These are phyloP conservation scores for Drosophila testacea DNA, from an alignment of 2,888 invertebrate genomes.

Conservation along the genomic window DNA sequence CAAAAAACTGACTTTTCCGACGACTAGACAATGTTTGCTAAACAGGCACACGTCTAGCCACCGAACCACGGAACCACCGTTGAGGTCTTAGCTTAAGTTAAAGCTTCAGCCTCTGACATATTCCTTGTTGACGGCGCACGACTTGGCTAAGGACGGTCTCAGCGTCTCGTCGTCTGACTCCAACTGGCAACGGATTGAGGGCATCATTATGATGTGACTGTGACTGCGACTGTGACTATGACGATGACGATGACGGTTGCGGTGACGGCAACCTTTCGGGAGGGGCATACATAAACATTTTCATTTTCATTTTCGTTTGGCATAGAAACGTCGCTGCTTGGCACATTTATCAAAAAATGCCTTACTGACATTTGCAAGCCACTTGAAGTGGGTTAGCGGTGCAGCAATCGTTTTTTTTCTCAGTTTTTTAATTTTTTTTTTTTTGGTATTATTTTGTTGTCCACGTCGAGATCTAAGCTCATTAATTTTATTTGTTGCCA, in stretches of 20 bases:
- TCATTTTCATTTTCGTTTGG: constrained; percentile 73
- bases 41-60: constrained; percentile 78
- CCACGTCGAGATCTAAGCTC: constrained; percentile 54
- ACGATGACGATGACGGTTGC: constrained; percentile 7
- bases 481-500: constrained; percentile 69
- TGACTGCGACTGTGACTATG: constrained; percentile 39
- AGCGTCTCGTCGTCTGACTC: constrained; percentile 43
- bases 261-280: constrained; percentile 68
- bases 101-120: constrained; percentile 74
- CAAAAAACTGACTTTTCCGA: constrained; percentile 53
- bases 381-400: constrained; percentile 71
- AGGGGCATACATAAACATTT: constrained; percentile 69
- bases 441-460: constrained; percentile 29
- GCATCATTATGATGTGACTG: constrained; percentile 79
- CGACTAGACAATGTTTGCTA: constrained; percentile 69
- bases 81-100: constrained; percentile 18
- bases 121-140: constrained; percentile 79
- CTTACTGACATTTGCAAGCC: constrained; percentile 73
- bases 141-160: constrained; percentile 67
- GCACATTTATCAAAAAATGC: constrained; percentile 78
- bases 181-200: constrained; percentile 69
- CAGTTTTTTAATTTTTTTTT: neutral
- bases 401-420: constrained; percentile 31
- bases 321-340: constrained; percentile 67
- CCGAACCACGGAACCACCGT: constrained; percentile 28